These are phyloP conservation scores for Amblyopsis rosae DNA, from an alignment of 2,113 vertebrate species.

Conservation along the genomic window DNA sequence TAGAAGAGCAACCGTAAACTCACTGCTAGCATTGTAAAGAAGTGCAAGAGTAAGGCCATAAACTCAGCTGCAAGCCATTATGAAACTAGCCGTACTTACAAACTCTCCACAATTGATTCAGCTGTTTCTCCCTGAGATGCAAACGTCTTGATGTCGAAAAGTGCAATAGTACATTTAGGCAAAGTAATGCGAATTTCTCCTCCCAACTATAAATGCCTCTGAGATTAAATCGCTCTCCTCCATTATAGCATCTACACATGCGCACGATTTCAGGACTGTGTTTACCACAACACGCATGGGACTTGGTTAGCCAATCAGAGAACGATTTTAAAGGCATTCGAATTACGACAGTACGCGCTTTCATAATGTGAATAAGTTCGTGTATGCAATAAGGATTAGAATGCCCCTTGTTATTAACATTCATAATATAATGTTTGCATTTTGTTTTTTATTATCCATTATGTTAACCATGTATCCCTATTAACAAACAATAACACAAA, in stretches of 20 bases:
- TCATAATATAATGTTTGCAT: no score
- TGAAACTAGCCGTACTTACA: slow-evolving; percentile 31
- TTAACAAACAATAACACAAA: slow-evolving; percentile 10
- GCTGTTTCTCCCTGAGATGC: not conserved
- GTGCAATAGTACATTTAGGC: not conserved
- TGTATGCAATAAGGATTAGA: no score
- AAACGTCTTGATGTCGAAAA: not conserved
- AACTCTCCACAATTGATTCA: slow-evolving; percentile 6
- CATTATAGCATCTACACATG: slow-evolving; percentile 59
- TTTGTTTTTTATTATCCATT: no score
- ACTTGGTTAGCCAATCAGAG: slow-evolving; percentile 64
- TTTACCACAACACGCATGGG: slow-evolving; percentile 71
- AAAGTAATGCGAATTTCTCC: slow-evolving; percentile 21
- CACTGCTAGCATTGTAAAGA: slow-evolving; percentile 9
- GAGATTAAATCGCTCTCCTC: slow-evolving; percentile 36
- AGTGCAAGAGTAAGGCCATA: not conserved
- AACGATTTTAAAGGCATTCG: not conserved
- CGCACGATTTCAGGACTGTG: slow-evolving; percentile 54
- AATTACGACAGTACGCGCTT: no score
- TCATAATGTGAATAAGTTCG: no score
- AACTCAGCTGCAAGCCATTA: not conserved
- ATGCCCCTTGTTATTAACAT: no score
- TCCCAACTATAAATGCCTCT: slow-evolving; percentile 26
- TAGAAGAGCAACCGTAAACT: no score
- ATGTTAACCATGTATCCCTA: no score